phyloP scores from a whole-genome alignment of 2,113 vertebrate genomes.

The Passer domesticus region DNA sequence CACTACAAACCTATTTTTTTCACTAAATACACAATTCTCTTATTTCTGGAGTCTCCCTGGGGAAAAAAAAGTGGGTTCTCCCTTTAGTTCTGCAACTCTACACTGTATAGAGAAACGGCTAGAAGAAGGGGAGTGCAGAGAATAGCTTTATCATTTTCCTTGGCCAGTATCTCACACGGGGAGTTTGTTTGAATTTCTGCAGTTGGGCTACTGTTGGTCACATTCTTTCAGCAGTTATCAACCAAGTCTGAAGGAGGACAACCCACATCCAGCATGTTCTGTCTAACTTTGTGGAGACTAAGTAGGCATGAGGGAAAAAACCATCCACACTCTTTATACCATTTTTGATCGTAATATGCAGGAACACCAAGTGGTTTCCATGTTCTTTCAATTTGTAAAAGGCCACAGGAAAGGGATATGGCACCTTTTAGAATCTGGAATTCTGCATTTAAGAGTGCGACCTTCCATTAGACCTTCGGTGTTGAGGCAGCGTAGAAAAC shows the following conservation, averaged over 20 bases:
- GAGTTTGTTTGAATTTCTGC: constrained; percentile 49
- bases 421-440: constrained; percentile 72
- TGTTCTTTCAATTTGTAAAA: constrained; percentile 70
- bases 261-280: constrained; percentile 63
- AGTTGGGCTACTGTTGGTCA: constrained; percentile 48
- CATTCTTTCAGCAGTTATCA: constrained; percentile 38
- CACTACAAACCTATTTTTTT: constrained; percentile 87
- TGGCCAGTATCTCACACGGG: constrained; percentile 57
- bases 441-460: constrained; percentile 68
- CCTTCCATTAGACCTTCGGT: constrained; percentile 71
- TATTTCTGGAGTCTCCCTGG: constrained; percentile 76
- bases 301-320: constrained; percentile 74
- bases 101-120: constrained; percentile 67
- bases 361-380: constrained; percentile 69
- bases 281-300: constrained; percentile 56
- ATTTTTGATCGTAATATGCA: constrained; percentile 68
- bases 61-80: constrained; percentile 73
- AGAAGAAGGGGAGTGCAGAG: constrained; percentile 62
- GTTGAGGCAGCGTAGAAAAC: constrained; percentile 77
- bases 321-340: constrained; percentile 73
- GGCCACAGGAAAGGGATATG: constrained; percentile 75
- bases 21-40: constrained; percentile 85
- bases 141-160: constrained; percentile 68
- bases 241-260: constrained; percentile 57
- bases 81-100: constrained; percentile 72